Evolutionary conservation across 2,888 invertebrate species (phyloP), one percentile per base, ranked within the genome.

Genomic region (Cataglyphis rosenhaueri): DNA sequence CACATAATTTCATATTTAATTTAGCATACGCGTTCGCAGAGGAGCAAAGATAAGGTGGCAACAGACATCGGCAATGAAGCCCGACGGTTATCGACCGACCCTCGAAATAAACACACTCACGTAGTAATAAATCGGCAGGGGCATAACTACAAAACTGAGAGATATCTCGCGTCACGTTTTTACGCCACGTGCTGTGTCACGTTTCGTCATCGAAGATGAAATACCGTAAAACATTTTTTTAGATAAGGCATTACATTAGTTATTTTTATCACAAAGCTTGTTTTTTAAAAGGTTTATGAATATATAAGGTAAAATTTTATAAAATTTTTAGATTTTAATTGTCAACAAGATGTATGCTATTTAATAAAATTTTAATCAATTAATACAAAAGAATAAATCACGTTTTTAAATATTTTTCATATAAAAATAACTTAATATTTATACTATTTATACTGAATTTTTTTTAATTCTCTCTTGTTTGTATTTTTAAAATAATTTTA

Each of bases 1-100:
- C 91, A 91, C 92, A 93, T 94, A 93, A 93, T 94, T 94, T 94
- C 94, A 94, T 94, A 94, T 94, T 94, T 94, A 94, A 94, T 94
- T 94, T 94, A 94, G 93, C 94, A 94, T 94, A 94, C 92, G 90
- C 90, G 86, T 85, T 85, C 86, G 84, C 87, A 85, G 87, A 85
- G 87, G 89, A 89, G 89, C 84, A 88, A 82, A 93, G 94, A 94
- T 94, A 94, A 94, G 92, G 91, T 88, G 85, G 86, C 81, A 81
- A 89, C 90, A 92, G 92, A 93, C 91, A 92, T 89, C 89, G 85
- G 84, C 82, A 78, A 82, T 87, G 82, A 68, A 84, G 86, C 84
- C 87, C 84, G 86, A 84, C 76, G 62, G 86, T 84, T 82, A 85
- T 87, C 87, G 82, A 79, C 81, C 86, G 87, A 85, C 91, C 90